These are phyloP conservation scores for Eriosoma lanigerum DNA, from an alignment of 1,140 invertebrate genomes.

Conservation along the genomic window DNA sequence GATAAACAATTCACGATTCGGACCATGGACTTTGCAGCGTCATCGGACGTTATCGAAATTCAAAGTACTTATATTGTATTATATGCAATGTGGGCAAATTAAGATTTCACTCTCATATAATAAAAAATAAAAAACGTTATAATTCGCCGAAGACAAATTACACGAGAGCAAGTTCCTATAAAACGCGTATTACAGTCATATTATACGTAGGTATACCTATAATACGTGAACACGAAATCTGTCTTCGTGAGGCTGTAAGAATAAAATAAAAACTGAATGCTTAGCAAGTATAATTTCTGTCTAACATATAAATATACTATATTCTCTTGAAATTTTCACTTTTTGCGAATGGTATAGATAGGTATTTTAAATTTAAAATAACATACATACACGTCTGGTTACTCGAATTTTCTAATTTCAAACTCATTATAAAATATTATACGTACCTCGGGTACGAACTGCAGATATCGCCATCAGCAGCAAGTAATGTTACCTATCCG, in stretches of 20 bases:
- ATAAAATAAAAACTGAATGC: background rate
- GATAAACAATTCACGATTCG: too few species aligned
- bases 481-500: too few species aligned
- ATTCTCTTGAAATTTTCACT: conserved; percentile 25
- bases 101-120: conserved; percentile 35
- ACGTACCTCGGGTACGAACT: too few species aligned
- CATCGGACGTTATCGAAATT: too few species aligned
- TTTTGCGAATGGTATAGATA: background rate
- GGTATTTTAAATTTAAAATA: too few species aligned
- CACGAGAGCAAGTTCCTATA: background rate
- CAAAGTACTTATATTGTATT: too few species aligned
- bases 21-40: too few species aligned
- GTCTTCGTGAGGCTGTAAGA: conserved; percentile 8
- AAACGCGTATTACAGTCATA: background rate
- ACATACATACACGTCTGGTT: background rate
- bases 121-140: background rate
- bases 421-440: background rate
- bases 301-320: background rate
- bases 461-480: too few species aligned
- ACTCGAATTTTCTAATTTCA: conserved; percentile 22
- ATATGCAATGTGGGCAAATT: background rate
- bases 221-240: conserved; percentile 15
- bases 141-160: conserved; percentile 28
- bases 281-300: background rate
- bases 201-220: too few species aligned